phyloP scores from a whole-genome alignment of 2,888 invertebrate species.

The Hyles lineata region DNA sequence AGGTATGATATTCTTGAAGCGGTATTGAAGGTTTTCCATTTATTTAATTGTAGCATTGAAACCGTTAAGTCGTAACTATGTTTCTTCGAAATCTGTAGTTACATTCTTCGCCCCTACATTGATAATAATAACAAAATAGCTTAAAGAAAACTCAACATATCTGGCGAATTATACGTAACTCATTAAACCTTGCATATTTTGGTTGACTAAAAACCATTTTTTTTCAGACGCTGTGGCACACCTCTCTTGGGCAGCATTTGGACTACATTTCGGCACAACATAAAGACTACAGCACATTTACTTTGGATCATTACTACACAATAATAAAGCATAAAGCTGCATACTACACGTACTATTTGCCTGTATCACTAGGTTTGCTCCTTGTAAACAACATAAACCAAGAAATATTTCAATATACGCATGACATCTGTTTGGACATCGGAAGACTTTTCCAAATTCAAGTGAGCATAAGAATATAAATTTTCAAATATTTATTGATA shows the following conservation, averaged over 20 bases:
- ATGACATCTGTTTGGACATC: constrained; percentile 92
- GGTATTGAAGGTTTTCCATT: too few relatives aligned
- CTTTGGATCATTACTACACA: constrained; percentile 91
- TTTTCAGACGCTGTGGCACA: constrained; percentile 80
- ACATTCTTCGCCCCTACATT: too few relatives aligned
- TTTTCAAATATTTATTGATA: too few relatives aligned
- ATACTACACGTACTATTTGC: constrained; percentile 94
- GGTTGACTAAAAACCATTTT: constrained; percentile 7
- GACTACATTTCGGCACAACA: constrained; percentile 87
- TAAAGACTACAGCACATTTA: constrained; percentile 80
- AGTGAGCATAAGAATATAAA: constrained; percentile 71
- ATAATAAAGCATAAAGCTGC: constrained; percentile 95
- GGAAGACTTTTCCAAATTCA: constrained; percentile 97
- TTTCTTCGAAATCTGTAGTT: too few relatives aligned
- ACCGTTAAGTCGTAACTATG: too few relatives aligned
- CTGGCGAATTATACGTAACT: too few relatives aligned
- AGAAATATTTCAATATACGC: constrained; percentile 89
- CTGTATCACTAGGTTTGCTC: constrained; percentile 92
- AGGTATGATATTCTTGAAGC: too few relatives aligned
- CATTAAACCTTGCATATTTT: too few relatives aligned
- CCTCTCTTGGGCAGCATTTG: constrained; percentile 90
- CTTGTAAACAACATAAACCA: constrained; percentile 88
- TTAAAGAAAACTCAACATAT: too few relatives aligned
- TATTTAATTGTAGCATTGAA: too few relatives aligned
- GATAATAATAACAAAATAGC: too few relatives aligned